A percentile compares a stretch with the other conserved stretches of the same genome.
Conservation (phyloP, 2,888 invertebrate species). For the Cheilosia vernalis region DNA sequence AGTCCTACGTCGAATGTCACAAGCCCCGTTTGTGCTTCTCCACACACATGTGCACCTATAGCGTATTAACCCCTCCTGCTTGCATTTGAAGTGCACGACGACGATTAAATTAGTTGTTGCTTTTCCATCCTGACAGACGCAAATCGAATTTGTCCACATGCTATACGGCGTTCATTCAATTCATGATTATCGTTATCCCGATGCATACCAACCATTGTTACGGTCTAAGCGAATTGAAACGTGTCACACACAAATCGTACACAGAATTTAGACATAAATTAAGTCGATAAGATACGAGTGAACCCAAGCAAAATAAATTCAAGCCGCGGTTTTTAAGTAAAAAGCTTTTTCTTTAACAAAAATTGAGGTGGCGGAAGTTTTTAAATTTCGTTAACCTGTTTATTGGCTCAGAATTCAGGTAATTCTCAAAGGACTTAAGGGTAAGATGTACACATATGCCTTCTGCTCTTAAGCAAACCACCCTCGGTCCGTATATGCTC, state of each 20-base stretch:
- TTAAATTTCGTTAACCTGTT: conserved; percentile 34
- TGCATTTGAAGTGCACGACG: conserved; percentile 65
- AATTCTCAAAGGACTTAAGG: conserved; percentile 50
- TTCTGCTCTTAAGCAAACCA: conserved; percentile 13
- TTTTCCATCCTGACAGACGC: conserved; percentile 68
- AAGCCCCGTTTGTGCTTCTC: conserved; percentile 37
- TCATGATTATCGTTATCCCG: conserved; percentile 64
- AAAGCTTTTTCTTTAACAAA: neutral
- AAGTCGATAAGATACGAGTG: neutral
- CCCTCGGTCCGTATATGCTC: conserved; percentile 22
- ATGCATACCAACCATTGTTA: conserved; percentile 56
- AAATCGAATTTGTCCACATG: conserved; percentile 70
- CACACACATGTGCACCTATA: neutral
- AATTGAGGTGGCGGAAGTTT: conserved; percentile 24
- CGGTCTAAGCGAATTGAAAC: conserved; percentile 57
- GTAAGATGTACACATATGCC: conserved; percentile 4
- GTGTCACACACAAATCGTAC: conserved; percentile 47
- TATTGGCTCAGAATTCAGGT: conserved; percentile 46
- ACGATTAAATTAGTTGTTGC: conserved; percentile 71
- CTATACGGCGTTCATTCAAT: conserved; percentile 56
- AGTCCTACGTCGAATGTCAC: conserved; percentile 60
- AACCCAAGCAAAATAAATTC: neutral
- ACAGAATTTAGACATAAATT: conserved; percentile 47
- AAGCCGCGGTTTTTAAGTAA: neutral
- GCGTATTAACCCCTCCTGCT: neutral